These are phyloP conservation scores for Dichetophora obliterata DNA, from an alignment of 2,888 invertebrate genomes.

Conservation along the genomic window DNA sequence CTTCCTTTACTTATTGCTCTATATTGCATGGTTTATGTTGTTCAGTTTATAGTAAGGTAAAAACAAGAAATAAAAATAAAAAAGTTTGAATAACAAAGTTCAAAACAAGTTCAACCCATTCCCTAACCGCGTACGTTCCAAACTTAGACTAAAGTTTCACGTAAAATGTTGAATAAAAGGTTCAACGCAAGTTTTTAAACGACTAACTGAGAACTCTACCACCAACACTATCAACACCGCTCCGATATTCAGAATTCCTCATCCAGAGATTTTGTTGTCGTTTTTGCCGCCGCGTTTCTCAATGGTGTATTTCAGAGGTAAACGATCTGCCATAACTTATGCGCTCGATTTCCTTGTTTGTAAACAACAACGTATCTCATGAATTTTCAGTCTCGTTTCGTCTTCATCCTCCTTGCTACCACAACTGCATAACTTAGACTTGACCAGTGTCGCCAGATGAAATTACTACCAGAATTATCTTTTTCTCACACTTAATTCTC, in stretches of 20 bases:
- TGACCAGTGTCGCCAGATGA: too few relatives aligned
- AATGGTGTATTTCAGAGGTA: conserved; percentile 43
- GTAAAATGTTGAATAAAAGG: conserved; percentile 37
- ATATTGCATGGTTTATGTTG: not conserved
- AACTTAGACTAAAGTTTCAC: conserved; percentile 29
- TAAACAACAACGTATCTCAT: conserved; percentile 48
- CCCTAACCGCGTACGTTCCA: not conserved
- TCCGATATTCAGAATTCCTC: not conserved
- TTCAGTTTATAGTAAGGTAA: not conserved
- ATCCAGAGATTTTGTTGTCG: conserved; percentile 3
- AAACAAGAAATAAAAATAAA: not conserved
- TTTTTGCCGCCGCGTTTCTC: conserved; percentile 9
- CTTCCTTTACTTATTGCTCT: not conserved
- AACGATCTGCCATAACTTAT: conserved; percentile 50
- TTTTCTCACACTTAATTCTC: too few relatives aligned
- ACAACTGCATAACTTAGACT: not conserved
- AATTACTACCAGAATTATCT: too few relatives aligned
- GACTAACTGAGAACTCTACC: not conserved
- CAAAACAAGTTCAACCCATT: conserved; percentile 2
- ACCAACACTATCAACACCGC: not conserved
- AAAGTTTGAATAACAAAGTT: not conserved
- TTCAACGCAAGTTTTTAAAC: conserved; percentile 19
- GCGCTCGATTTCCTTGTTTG: conserved; percentile 52
- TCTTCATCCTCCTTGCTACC: not conserved
- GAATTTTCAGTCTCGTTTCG: conserved; percentile 28